Conservation (phyloP, 2,888 invertebrate genomes). For the Drosophila kambysellisi region DNA sequence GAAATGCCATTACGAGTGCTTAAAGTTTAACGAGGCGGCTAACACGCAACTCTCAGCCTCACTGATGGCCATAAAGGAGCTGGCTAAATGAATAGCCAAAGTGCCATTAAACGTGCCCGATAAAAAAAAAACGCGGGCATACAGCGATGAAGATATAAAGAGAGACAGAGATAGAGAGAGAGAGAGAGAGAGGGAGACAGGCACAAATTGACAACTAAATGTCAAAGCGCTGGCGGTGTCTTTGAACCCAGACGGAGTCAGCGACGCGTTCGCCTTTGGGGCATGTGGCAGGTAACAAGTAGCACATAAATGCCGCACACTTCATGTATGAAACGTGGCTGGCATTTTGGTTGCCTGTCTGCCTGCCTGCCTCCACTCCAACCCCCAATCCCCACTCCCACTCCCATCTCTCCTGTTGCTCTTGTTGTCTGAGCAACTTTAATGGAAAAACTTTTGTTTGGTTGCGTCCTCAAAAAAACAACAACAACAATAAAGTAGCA, state of each 20-base stretch:
- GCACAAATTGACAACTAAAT: conserved; percentile 43
- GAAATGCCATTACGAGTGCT: conserved; percentile 32
- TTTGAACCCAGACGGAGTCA: conserved; percentile 42
- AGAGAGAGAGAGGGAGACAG: neutral
- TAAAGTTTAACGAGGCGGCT: conserved; percentile 30
- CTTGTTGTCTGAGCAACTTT: conserved; percentile 70
- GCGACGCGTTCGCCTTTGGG: conserved; percentile 22
- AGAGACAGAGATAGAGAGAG: neutral
- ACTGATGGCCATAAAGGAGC: conserved; percentile 31
- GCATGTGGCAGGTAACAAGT: conserved; percentile 71
- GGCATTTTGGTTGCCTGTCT: conserved; percentile 18
- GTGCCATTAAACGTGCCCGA: conserved; percentile 46
- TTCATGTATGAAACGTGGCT: conserved; percentile 53
- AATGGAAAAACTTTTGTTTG: conserved; percentile 82
- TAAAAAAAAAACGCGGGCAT: conserved; percentile 7
- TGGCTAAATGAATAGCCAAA: conserved; percentile 53
- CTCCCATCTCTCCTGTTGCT: conserved; percentile 11
- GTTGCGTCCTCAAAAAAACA: conserved; percentile 52
- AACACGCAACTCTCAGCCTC: conserved; percentile 39
- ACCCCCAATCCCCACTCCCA: neutral
- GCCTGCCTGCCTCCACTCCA: neutral
- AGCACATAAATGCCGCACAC: conserved; percentile 70
- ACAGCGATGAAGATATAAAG: neutral
- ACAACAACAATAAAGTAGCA: conserved; percentile 20
- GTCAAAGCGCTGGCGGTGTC: conserved; percentile 42